phyloP scores from a whole-genome alignment of 2,113 vertebrate genomes.

The Xenopus laevis region DNA sequence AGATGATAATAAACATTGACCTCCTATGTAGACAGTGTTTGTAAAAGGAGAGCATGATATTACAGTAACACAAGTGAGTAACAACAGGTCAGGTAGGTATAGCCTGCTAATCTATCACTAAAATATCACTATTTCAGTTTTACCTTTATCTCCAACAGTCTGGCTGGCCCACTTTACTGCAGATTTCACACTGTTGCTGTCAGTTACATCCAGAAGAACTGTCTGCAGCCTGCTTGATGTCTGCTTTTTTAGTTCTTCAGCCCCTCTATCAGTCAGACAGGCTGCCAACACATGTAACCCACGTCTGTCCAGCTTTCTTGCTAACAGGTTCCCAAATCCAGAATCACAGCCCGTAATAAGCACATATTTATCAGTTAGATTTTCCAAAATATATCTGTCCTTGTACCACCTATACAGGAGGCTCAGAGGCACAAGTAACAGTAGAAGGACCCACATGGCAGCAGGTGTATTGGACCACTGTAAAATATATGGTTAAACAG shows the following conservation, averaged over 20 bases:
- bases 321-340: slow-evolving; percentile 69
- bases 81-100: too few species aligned
- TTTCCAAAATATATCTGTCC: slow-evolving; percentile 49
- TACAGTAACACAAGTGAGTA: too few species aligned
- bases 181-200: slow-evolving; percentile 37
- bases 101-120: too few species aligned
- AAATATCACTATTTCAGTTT: too few species aligned
- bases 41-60: too few species aligned
- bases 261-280: slow-evolving; percentile 70
- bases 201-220: slow-evolving; percentile 62
- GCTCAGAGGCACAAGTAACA: not conserved
- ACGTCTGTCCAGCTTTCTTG: slow-evolving; percentile 66
- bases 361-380: too few species aligned
- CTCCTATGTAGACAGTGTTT: too few species aligned
- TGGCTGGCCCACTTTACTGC: slow-evolving; percentile 59
- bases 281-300: slow-evolving; percentile 75
- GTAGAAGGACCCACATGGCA: not conserved
- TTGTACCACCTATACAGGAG: not conserved
- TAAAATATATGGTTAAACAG: not conserved
- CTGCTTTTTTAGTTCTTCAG: slow-evolving; percentile 55
- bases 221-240: slow-evolving; percentile 66
- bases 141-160: slow-evolving; percentile 16
- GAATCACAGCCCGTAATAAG: too few species aligned
- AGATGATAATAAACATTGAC: too few species aligned
- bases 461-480: not conserved